These are phyloP conservation scores for Aptenodytes patagonicus DNA, from an alignment of 2,113 vertebrate genomes.

Conservation along the genomic window DNA sequence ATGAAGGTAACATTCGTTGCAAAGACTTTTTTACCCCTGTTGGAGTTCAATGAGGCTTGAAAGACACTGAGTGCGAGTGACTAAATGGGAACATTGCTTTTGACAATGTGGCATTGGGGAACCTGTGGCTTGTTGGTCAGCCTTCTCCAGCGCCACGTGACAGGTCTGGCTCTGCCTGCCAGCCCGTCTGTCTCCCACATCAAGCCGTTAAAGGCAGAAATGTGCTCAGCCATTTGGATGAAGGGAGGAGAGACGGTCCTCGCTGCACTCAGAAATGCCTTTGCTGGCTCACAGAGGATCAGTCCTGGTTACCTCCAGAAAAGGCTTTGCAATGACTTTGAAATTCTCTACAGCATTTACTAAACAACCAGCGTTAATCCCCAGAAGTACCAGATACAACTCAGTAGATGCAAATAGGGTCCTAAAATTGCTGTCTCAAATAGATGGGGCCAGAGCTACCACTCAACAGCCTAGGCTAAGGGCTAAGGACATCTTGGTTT, in stretches of 20 bases:
- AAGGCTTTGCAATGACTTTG: neutral
- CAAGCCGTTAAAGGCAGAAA: neutral
- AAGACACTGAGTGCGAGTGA: neutral
- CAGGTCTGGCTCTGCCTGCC: neutral
- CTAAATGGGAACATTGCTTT: neutral
- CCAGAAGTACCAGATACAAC: neutral
- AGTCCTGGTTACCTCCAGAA: neutral
- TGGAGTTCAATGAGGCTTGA: constrained; percentile 30
- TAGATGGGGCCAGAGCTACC: neutral
- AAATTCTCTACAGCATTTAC: neutral
- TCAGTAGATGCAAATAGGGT: neutral
- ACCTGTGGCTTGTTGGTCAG: neutral
- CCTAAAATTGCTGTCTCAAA: neutral
- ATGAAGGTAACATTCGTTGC: fast-evolving
- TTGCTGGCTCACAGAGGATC: neutral
- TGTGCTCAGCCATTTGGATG: neutral
- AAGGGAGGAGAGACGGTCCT: neutral
- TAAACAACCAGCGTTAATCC: neutral
- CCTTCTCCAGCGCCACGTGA: fast-evolving
- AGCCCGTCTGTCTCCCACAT: neutral
- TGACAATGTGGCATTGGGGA: neutral
- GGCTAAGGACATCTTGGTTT: neutral
- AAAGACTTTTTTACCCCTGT: neutral
- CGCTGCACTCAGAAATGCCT: neutral
- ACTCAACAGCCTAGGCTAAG: neutral